Evolutionary conservation across 2,797 vertebrate species (phyloP).

Genomic region (Oreochromis grahami): DNA sequence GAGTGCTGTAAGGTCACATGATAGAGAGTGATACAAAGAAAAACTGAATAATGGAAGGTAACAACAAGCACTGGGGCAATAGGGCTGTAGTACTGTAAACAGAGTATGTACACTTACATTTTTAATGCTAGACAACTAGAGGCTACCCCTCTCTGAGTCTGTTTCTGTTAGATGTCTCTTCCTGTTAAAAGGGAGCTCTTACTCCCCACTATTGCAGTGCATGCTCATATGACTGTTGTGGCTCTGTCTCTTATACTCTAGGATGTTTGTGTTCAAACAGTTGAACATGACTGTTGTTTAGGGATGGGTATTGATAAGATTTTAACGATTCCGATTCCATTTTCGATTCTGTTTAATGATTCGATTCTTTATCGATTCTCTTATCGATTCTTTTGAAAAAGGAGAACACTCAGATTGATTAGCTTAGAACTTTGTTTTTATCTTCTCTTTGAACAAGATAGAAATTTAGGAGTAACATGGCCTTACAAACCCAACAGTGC

Average conservation of each 20-base stretch:
- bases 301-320: too few relatives aligned
- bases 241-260: not conserved
- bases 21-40: not conserved
- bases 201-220: not conserved
- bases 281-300: not conserved
- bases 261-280: not conserved
- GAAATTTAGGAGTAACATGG: too few relatives aligned
- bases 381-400: too few relatives aligned
- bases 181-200: not conserved
- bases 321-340: too few relatives aligned
- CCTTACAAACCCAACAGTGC: too few relatives aligned
- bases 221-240: not conserved
- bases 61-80: not conserved
- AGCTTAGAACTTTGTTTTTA: too few relatives aligned
- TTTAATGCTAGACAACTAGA: not conserved
- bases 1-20: not conserved
- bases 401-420: too few relatives aligned
- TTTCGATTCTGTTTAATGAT: too few relatives aligned
- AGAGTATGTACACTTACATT: not conserved
- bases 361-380: too few relatives aligned
- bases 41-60: not conserved
- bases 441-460: too few relatives aligned
- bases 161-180: not conserved
- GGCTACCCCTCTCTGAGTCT: not conserved
- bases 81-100: too few relatives aligned